phyloP scores from a whole-genome alignment of 2,113 vertebrate genomes.

The Daboia siamensis region DNA sequence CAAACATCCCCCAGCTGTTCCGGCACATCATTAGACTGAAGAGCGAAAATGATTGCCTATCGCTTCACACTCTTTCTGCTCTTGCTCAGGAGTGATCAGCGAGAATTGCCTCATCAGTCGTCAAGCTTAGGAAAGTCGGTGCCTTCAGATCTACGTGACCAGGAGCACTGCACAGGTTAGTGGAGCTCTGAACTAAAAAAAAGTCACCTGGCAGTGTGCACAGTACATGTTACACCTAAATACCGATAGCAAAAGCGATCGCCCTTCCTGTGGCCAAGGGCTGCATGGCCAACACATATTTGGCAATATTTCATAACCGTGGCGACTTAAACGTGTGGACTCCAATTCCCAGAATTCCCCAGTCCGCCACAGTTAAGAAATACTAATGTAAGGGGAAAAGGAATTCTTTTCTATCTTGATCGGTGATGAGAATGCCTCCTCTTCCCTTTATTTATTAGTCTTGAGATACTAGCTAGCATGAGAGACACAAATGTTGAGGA shows the following conservation, averaged over 20 bases:
- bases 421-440: background rate
- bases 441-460: background rate
- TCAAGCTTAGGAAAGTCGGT: background rate
- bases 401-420: background rate
- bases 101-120: conserved; percentile 17
- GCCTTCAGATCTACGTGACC: conserved; percentile 6
- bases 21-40: background rate
- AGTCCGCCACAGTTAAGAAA: background rate
- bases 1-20: background rate
- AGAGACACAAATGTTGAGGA: background rate
- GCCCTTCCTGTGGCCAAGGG: background rate
- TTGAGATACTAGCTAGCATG: background rate
- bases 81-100: conserved; percentile 40
- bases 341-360: background rate
- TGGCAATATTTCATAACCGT: background rate
- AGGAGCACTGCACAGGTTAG: conserved; percentile 39
- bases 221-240: background rate
- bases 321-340: background rate
- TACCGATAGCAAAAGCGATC: background rate
- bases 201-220: background rate
- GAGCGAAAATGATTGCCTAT: background rate
- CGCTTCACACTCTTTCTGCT: background rate
- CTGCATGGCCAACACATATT: background rate
- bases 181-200: background rate
- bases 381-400: background rate